Conservation (phyloP, 2,888 invertebrate species). For the Eudasyphora cyanicolor region DNA sequence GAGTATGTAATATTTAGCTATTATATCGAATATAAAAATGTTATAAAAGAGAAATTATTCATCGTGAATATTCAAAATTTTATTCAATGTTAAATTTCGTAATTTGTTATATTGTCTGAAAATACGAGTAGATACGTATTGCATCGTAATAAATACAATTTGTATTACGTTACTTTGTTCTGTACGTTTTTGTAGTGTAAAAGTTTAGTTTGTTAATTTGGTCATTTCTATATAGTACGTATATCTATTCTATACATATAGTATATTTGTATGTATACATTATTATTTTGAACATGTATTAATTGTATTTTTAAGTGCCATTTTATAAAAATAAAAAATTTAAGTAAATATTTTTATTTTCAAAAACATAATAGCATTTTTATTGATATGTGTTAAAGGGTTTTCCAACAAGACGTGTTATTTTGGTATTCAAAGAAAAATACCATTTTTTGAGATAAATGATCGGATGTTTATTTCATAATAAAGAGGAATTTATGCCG, state of each 20-base stretch:
- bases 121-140: neutral
- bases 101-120: neutral
- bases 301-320: slow-evolving; percentile 67
- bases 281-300: slow-evolving; percentile 28
- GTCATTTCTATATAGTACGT: slow-evolving; percentile 38
- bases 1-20: slow-evolving; percentile 1
- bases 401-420: too few relatives aligned
- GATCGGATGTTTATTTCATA: too few relatives aligned
- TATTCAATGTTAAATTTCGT: slow-evolving; percentile 7
- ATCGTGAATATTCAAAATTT: neutral
- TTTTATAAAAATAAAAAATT: slow-evolving; percentile 59
- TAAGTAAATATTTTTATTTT: slow-evolving; percentile 46
- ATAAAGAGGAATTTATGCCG: too few relatives aligned
- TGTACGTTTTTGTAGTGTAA: neutral
- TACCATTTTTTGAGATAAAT: too few relatives aligned
- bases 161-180: too few relatives aligned
- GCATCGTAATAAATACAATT: neutral
- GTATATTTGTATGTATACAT: slow-evolving; percentile 17
- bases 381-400: too few relatives aligned
- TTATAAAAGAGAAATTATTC: neutral
- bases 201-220: slow-evolving; percentile 27
- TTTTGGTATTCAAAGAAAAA: too few relatives aligned
- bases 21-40: slow-evolving; percentile 45
- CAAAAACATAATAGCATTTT: slow-evolving; percentile 15
- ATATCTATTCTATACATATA: slow-evolving; percentile 28